Base-by-base conservation (phyloP, 2,797 vertebrate genomes). In the Erethizon dorsatum region DNA sequence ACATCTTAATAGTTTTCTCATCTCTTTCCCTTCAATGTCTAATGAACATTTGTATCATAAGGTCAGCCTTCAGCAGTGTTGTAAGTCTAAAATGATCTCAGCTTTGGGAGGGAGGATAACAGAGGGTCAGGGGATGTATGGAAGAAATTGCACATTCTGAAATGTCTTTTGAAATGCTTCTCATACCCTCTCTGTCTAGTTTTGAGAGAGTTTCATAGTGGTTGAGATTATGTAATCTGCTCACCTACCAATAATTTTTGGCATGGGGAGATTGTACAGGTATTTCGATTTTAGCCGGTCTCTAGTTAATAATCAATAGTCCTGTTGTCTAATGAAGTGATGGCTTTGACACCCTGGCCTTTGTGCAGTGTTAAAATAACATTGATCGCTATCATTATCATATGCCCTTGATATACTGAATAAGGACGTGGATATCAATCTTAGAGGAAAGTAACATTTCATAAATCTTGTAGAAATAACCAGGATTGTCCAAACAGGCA, bases 221-320 rank as follows among this genome's bases (percentile, higher is more conserved):
- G 97, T 98, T 97, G 97, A 96, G 96, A 95, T 79, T 98, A 96
- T 90, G 92, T 98, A 98, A 98, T 98, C 93, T 98, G 87, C 90
- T 94, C 95, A 79, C 97, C 79, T 45, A 59, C 96, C n/a, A 56
- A 90, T 98, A 97, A 97, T 98, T 97, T 98, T 98, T 95, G 92
- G 95, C 83, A 91, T 83, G 79, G 96, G 94, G 95, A 97, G 93
- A 97, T 85, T 91, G 96, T 97, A 91, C 91, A 97, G 95, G 96
- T 94, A 96, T 97, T 99, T 98, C 87, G 88, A 98, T 98, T 98
- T 98, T 98, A 97, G 50, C 37, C 50, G 94, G 97, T 97, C 97
- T 98, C 95, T 98, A 98, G 97, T 98, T 99, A 98, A 98, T 98
- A 99, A 99, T 99, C 98, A 98, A 99, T 99, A 99, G 98, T 96